Base-by-base conservation (phyloP, 2,797 vertebrate genomes). In the Fundulus diaphanus region DNA sequence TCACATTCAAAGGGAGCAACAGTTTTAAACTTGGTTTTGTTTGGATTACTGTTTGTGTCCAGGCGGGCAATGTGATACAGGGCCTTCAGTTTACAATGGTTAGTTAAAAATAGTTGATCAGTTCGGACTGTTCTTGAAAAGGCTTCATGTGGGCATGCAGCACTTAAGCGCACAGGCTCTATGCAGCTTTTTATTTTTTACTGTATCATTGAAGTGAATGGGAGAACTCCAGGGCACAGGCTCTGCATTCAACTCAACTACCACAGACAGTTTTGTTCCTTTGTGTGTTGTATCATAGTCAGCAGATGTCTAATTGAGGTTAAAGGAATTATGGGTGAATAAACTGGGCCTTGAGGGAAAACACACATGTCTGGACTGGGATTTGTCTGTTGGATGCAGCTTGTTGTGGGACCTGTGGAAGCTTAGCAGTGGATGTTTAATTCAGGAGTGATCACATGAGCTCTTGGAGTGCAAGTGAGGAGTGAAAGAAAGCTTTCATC, bases 271-370 rank as follows among this genome's bases (percentile, higher is more conserved):
- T 88, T 71, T 83, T 83, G 59, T 75, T 84, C 72, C 20, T 90
- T 92, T 91, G 87, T 92, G 83, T 82, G 85, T 88, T 87, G 81
- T 75, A 73, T 82, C 80, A 85, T 86, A 87, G 80, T 87, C 85
- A 84, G 87, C 90, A 90, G 91, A 93, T 91, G 92, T 91, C 90
- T 92, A 91, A 94, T 90, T 92, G 87, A 93, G 89, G 90, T 92
- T 92, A 88, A 93, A 89, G 80, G 78, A 93, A 92, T 92, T 90
- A 93, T 89, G 85, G 81, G 90, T 93, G 87, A 93, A 92, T 91
- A 92, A 93, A 90, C 82, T 59, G 79, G 90, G 80, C 88, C 90
- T 82, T 83, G 52, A 80, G 82, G 88, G 85, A 90, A 79, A 86
- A 84, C 72, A 86, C 70, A 85, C 80, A 82, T 84, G 80, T 76